Percentiles rank a stretch among this genome's conserved stretches.
phyloP scores from a whole-genome alignment of 2,888 invertebrate species.

The Eupelmus urozonus region DNA sequence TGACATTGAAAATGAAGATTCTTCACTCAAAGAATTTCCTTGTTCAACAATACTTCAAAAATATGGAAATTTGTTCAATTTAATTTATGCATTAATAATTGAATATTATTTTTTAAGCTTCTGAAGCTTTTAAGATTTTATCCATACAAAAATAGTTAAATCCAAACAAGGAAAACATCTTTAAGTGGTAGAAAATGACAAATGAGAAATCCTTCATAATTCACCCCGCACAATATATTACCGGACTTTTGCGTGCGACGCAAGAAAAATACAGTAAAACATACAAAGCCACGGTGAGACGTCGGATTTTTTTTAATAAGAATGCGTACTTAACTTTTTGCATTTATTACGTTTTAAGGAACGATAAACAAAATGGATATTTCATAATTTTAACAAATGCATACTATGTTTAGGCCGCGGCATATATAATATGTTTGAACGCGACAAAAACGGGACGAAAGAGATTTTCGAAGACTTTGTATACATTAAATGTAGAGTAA shows the following conservation, averaged over 20 bases:
- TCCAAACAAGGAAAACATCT: slow-evolving; percentile 8
- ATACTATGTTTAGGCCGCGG: slow-evolving; percentile 6
- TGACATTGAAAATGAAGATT: slow-evolving; percentile 27
- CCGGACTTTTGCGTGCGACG: slow-evolving; percentile 20
- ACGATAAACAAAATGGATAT: slow-evolving; percentile 12
- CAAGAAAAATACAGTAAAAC: slow-evolving; percentile 5
- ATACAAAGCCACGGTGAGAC: slow-evolving; percentile 7
- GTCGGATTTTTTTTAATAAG: slow-evolving; percentile 34
- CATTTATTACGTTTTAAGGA: slow-evolving; percentile 59
- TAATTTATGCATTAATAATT: no score
- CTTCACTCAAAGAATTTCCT: slow-evolving; percentile 28
- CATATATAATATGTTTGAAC: background rate
- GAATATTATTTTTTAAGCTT: no score
- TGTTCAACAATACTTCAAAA: no score
- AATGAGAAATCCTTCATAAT: slow-evolving; percentile 26
- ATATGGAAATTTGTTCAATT: no score
- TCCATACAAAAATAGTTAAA: background rate
- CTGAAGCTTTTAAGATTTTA: background rate
- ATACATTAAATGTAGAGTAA: background rate
- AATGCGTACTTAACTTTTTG: slow-evolving; percentile 59
- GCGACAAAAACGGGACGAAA: slow-evolving; percentile 25
- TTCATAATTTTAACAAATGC: slow-evolving; percentile 32
- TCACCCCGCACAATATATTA: slow-evolving; percentile 43
- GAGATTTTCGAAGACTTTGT: slow-evolving; percentile 44
- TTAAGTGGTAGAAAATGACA: slow-evolving; percentile 12